Conservation (phyloP, 2,113 vertebrate species). For the Chinchilla lanigera region DNA sequence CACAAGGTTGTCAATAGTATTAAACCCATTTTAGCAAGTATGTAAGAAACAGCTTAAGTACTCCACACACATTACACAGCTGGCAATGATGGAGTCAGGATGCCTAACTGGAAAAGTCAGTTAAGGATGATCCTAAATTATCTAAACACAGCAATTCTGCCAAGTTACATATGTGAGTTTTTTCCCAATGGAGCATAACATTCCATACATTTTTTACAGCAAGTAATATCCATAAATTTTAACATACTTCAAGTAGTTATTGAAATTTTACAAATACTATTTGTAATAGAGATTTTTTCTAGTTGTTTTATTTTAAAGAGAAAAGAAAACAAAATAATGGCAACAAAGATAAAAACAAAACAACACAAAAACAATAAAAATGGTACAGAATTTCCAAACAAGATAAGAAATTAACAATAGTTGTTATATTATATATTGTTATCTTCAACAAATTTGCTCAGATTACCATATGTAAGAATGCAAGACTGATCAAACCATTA, state of each 20-base stretch:
- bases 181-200: background rate
- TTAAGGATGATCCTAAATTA: background rate
- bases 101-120: background rate
- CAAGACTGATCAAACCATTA: too few species aligned
- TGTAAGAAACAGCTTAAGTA: background rate
- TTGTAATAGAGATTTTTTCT: background rate
- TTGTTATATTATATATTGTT: too few species aligned
- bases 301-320: too few species aligned
- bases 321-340: too few species aligned
- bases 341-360: too few species aligned
- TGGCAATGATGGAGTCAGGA: background rate
- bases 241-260: background rate
- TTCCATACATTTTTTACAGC: background rate
- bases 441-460: too few species aligned
- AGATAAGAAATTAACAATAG: too few species aligned
- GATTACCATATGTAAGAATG: too few species aligned
- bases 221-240: background rate
- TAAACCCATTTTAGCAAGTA: background rate
- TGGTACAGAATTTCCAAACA: too few species aligned
- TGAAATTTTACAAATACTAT: conserved; percentile 12
- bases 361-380: too few species aligned
- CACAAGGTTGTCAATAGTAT: background rate
- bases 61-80: background rate
- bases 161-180: background rate
- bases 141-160: background rate